A percentile compares a stretch with the other conserved stretches of the same genome.
These are phyloP conservation scores for Zelostemma sp. DNA, from an alignment of 1,140 invertebrate genomes.

Conservation along the genomic window DNA sequence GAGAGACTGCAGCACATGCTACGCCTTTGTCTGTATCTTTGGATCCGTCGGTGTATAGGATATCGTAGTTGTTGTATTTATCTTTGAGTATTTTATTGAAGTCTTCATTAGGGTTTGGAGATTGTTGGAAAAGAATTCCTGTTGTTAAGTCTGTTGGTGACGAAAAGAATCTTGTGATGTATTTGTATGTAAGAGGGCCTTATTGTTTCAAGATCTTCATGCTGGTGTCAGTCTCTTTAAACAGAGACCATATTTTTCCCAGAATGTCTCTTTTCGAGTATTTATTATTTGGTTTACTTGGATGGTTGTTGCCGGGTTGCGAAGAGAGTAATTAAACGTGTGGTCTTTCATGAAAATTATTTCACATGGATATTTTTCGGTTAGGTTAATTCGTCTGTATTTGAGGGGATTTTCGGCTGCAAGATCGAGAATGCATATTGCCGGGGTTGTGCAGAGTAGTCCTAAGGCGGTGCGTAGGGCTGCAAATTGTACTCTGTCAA, in stretches of 20 bases:
- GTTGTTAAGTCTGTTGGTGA: background rate
- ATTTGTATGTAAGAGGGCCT: background rate
- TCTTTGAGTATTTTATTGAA: background rate
- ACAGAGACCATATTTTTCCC: no score
- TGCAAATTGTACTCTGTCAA: conserved; percentile 19
- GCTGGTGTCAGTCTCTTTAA: background rate
- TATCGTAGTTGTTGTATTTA: background rate
- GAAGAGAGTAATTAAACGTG: background rate
- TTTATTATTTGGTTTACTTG: background rate
- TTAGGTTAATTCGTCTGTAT: conserved; percentile 1
- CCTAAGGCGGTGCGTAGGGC: conserved; percentile 17
- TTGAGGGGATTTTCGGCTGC: conserved; percentile 4
- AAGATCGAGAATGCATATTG: conserved; percentile 13
- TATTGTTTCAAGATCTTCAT: background rate
- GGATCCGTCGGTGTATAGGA: background rate
- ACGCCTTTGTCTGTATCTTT: background rate
- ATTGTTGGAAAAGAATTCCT: no score
- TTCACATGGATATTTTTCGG: conserved; percentile 14
- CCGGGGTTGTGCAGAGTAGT: conserved; percentile 22
- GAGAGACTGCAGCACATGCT: background rate
- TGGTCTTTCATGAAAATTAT: background rate
- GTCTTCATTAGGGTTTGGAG: background rate
- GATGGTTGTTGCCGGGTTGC: no score
- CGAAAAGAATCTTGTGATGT: background rate
- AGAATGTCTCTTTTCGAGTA: background rate